Evolutionary conservation across 1,140 invertebrate species (phyloP), one percentile per base, ranked within the genome.

Genomic region (Eriosoma lanigerum): DNA sequence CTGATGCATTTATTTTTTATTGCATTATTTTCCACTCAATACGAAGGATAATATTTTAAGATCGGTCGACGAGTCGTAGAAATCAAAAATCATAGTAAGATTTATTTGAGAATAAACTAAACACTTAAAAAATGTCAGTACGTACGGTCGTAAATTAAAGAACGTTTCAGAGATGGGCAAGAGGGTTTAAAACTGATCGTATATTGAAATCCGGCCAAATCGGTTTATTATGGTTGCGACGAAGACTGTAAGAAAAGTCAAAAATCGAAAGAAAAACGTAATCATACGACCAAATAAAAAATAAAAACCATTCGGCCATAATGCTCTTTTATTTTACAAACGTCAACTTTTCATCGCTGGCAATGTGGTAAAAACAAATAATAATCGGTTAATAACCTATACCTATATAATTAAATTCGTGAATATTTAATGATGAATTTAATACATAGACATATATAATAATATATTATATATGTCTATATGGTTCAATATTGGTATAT

Each of bases 151-250:
- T 78, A 78, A 78, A 78, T 78, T 78, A 78, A 60, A 60, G 13
- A 78, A 62, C 75, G 38, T 58, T 48, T 38, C 52, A 10, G 17
- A 78, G 75, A 78, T 56, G 17, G 26, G 32, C 32, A 48, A 38
- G 21, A 60, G 9, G 56, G 38, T 58, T 62, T 78, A 78, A 78
- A 78, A 78, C 75, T 29, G 75, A 78, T 78, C 75, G 75, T 29
- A 60, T 48, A 78, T 78, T 78, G 75, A 78, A 78, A 78, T 62
- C 32, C 52, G 12, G 75, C 75, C 75, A 78, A 78, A 78, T 78
- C 75, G 75, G 56, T 78, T 78, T 78, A 78, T 60, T 60, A 78
- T 21, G 54, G 44, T 44, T 21, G 12, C 50, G n/a, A 19, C 64
- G 29, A 38, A 44, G 52, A 76, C 21, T 60, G 38, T 38, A 60